Conservation (phyloP, 2,113 vertebrate species). For the Macheiramphus alcinus region DNA sequence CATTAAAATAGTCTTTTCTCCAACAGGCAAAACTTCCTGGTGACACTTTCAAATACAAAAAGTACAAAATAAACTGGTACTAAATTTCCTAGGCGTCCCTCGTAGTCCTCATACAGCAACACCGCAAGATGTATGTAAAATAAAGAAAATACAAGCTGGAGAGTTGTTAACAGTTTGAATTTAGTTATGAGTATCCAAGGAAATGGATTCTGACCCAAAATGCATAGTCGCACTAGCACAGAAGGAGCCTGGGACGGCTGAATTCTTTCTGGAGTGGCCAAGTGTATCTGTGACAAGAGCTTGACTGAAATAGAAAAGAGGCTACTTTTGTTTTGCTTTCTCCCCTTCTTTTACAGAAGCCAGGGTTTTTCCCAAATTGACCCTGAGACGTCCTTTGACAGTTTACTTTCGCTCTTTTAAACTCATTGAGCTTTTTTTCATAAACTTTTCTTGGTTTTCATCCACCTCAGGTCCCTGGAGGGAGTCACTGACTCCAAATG, state of each 20-base stretch:
- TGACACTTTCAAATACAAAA: not conserved
- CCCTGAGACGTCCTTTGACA: not conserved
- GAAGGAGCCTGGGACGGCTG: not conserved
- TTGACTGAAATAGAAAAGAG: not conserved
- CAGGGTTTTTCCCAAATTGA: not conserved
- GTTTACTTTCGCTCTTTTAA: not conserved
- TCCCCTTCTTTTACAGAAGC: not conserved
- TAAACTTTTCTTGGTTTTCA: not conserved
- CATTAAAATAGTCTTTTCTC: not conserved
- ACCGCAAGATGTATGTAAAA: not conserved
- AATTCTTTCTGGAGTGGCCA: not conserved
- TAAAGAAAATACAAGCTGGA: not conserved
- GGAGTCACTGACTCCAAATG: not conserved
- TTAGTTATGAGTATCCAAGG: not conserved
- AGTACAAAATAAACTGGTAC: not conserved
- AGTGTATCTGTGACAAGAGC: not conserved
- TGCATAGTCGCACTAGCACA: not conserved
- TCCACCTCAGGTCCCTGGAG: not conserved
- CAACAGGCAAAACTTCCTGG: not conserved
- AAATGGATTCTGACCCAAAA: not conserved
- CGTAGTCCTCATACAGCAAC: not conserved
- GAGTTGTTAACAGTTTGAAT: not conserved
- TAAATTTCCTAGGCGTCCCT: not conserved
- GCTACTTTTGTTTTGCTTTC: not conserved
- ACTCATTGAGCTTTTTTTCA: not conserved